A percentile compares a stretch with the other conserved stretches of the same genome.
Evolutionary conservation across 2,888 invertebrate genomes (phyloP).

Genomic region (Agrotis clavis): DNA sequence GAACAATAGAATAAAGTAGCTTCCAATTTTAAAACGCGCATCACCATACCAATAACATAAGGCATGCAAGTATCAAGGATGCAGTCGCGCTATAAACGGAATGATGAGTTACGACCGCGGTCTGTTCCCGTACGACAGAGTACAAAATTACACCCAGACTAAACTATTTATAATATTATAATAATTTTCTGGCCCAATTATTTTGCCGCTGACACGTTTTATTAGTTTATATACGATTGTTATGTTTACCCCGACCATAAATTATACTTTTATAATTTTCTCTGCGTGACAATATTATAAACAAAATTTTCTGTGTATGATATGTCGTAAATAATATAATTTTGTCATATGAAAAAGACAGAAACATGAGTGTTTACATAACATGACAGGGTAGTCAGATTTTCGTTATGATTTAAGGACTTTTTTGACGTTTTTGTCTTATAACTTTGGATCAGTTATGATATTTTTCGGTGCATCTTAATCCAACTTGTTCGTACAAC

Average conservation of each 20-base stretch:
- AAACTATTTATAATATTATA: slow-evolving; percentile 91
- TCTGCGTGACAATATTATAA: slow-evolving; percentile 80
- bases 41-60: slow-evolving; percentile 5
- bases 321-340: slow-evolving; percentile 71
- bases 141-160: slow-evolving; percentile 87
- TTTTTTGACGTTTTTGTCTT: slow-evolving; percentile 67
- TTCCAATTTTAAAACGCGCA: neutral
- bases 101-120: slow-evolving; percentile 87
- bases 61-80: slow-evolving; percentile 79
- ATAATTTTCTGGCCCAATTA: slow-evolving; percentile 90
- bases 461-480: slow-evolving; percentile 57
- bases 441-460: slow-evolving; percentile 64
- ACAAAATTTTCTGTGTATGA: slow-evolving; percentile 74
- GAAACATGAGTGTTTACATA: slow-evolving; percentile 80
- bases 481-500: slow-evolving; percentile 54
- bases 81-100: slow-evolving; percentile 68
- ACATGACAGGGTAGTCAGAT: slow-evolving; percentile 68
- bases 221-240: slow-evolving; percentile 89
- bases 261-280: slow-evolving; percentile 82
- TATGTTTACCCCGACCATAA: slow-evolving; percentile 80
- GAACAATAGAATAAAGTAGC: neutral
- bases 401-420: slow-evolving; percentile 65
- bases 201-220: slow-evolving; percentile 88
- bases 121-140: slow-evolving; percentile 82
- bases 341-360: slow-evolving; percentile 76